Percentiles rank a stretch among this genome's conserved stretches.
Evolutionary conservation across 2,888 invertebrate species (phyloP).

Genomic region (Dicroscelio sp.): DNA sequence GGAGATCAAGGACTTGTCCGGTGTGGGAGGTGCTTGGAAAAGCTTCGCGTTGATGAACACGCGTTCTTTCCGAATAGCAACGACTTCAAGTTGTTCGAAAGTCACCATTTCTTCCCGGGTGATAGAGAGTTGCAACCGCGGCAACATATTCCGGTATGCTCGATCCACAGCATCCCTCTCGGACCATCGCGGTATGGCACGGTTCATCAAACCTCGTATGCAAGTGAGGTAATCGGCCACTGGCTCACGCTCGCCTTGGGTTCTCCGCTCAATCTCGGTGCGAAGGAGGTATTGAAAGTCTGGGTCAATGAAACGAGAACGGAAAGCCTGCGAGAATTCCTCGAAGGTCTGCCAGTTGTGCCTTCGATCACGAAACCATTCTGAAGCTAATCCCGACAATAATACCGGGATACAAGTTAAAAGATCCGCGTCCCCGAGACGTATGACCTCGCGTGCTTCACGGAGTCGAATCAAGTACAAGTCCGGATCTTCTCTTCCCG

Average conservation of each 20-base stretch:
- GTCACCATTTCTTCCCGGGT: not conserved
- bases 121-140: not conserved
- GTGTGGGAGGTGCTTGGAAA: not conserved
- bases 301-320: not conserved
- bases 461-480: not conserved
- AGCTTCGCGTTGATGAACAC: not conserved
- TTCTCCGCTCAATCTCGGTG: not conserved
- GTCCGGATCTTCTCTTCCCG: conserved; percentile 38
- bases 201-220: conserved; percentile 15
- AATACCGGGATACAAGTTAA: not conserved
- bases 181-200: not conserved
- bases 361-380: conserved; percentile 34
- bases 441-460: not conserved
- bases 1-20: not conserved
- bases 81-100: not conserved
- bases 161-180: not conserved
- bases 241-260: conserved; percentile 9
- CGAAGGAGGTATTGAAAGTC: not conserved
- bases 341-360: not conserved
- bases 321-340: not conserved
- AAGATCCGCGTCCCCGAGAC: not conserved
- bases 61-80: not conserved
- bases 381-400: conserved; percentile 8
- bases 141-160: not conserved
- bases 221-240: conserved; percentile 14